Conservation (phyloP, 2,113 vertebrate genomes). For the Psittacus erithacus region DNA sequence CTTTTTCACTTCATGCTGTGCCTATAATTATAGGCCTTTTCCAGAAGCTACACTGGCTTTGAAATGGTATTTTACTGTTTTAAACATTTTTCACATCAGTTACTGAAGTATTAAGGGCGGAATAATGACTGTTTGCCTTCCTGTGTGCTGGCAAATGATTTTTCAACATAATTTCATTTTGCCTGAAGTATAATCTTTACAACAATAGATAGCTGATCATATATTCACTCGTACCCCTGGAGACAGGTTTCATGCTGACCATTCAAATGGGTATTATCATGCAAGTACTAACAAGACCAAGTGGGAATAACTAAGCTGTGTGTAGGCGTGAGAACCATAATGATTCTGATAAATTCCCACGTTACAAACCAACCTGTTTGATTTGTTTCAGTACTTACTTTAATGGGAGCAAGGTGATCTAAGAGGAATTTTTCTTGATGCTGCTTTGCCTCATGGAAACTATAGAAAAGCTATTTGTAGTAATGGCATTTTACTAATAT, state of each 20-base stretch:
- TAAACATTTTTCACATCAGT: neutral
- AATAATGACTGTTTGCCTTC: neutral
- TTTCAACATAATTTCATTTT: constrained; percentile 37
- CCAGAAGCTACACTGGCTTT: constrained; percentile 38
- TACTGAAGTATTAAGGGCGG: neutral
- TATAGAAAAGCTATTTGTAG: neutral
- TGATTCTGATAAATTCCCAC: constrained; percentile 56
- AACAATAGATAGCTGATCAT: constrained; percentile 21
- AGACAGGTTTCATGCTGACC: constrained; percentile 43
- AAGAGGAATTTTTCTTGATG: neutral
- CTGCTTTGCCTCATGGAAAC: neutral
- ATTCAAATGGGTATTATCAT: constrained; percentile 5
- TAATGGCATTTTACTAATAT: neutral
- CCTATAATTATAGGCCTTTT: neutral
- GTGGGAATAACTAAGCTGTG: neutral
- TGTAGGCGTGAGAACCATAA: constrained; percentile 43
- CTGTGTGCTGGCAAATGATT: constrained; percentile 8
- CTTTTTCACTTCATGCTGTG: neutral
- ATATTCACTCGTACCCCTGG: neutral
- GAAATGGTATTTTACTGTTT: constrained; percentile 25
- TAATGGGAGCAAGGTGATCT: constrained; percentile 6
- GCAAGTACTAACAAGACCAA: constrained; percentile 37
- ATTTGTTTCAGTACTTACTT: neutral
- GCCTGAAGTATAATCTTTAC: constrained; percentile 10
- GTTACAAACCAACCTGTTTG: neutral